Evolutionary conservation across 1,140 invertebrate species (phyloP).

Genomic region (Metaphire vulgaris): DNA sequence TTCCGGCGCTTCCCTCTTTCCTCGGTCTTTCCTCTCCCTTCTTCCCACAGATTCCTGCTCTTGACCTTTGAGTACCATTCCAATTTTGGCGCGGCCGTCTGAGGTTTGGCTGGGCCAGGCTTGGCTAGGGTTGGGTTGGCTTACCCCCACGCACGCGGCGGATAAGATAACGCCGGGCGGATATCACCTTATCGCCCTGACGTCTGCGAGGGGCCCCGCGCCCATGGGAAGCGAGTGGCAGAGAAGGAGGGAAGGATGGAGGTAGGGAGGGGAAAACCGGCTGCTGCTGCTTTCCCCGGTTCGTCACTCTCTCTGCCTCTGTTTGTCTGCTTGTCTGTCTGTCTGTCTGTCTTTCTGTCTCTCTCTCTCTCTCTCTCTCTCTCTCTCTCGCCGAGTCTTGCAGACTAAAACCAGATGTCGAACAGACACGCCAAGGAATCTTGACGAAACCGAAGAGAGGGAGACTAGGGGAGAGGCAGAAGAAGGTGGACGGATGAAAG

Average conservation of each 20-base stretch:
- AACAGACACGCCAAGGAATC: too few relatives aligned
- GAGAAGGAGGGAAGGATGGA: neutral
- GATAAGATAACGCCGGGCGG: neutral
- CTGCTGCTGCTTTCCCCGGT: neutral
- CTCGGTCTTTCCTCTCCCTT: neutral
- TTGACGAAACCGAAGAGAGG: too few relatives aligned
- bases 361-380: too few relatives aligned
- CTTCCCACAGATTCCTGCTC: neutral
- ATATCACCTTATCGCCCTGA: neutral
- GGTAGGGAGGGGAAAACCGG: neutral
- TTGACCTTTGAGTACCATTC: neutral
- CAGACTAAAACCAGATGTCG: too few relatives aligned
- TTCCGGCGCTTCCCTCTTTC: neutral
- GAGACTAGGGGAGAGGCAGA: too few relatives aligned
- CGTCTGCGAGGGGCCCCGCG: neutral
- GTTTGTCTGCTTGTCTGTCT: too few relatives aligned
- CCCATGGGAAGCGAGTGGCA: neutral
- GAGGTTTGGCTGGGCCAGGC: too few relatives aligned
- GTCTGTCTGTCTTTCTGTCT: too few relatives aligned
- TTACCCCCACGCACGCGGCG: neutral
- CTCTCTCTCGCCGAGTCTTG: too few relatives aligned
- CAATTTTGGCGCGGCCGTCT: neutral
- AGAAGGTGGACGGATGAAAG: too few relatives aligned
- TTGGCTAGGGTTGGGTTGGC: neutral
- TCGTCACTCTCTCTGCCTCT: neutral